Percentiles rank a stretch among this genome's conserved stretches.
phyloP scores from a whole-genome alignment of 1,140 invertebrate genomes.

The Lasaia peninsularis region DNA sequence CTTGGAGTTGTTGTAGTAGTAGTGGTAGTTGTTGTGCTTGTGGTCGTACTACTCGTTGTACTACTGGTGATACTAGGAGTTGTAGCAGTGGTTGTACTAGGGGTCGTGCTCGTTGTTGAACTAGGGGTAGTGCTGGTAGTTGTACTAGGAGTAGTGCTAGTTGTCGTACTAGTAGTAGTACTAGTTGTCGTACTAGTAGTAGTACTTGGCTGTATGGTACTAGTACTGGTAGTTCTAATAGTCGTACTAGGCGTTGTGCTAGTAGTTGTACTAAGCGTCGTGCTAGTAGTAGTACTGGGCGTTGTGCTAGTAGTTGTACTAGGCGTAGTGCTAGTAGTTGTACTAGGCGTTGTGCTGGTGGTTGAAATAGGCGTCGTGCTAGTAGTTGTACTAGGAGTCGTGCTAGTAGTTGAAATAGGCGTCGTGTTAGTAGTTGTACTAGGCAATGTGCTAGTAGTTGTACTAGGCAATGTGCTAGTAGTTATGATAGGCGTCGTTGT shows the following conservation, averaged over 20 bases:
- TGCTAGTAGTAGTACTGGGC: slow-evolving; percentile 44
- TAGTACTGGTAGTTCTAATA: slow-evolving; percentile 37
- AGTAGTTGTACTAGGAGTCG: slow-evolving; percentile 43
- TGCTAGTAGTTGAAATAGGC: neutral
- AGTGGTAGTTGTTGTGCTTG: slow-evolving; percentile 46
- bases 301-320: slow-evolving; percentile 30
- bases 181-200: slow-evolving; percentile 33
- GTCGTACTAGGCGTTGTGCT: slow-evolving; percentile 56
- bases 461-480: slow-evolving; percentile 34
- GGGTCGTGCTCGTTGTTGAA: slow-evolving; percentile 37
- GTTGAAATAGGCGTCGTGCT: neutral
- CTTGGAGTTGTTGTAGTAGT: slow-evolving; percentile 71
- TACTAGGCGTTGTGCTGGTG: slow-evolving; percentile 39
- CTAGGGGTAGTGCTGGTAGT: slow-evolving; percentile 66
- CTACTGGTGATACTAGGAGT: slow-evolving; percentile 70
- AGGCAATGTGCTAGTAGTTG: slow-evolving; percentile 74
- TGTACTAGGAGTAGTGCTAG: slow-evolving; percentile 35
- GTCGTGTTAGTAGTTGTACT: slow-evolving; percentile 27
- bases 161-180: slow-evolving; percentile 52
- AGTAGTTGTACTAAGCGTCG: slow-evolving; percentile 55
- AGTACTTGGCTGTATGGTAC: slow-evolving; percentile 62
- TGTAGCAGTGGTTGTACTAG: slow-evolving; percentile 61
- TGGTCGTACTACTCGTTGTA: slow-evolving; percentile 53
- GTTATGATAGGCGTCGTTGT: slow-evolving; percentile 1
- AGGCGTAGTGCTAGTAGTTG: slow-evolving; percentile 5